These are phyloP conservation scores for Oryzias curvinotus DNA, from an alignment of 2,113 vertebrate genomes.

Conservation along the genomic window DNA sequence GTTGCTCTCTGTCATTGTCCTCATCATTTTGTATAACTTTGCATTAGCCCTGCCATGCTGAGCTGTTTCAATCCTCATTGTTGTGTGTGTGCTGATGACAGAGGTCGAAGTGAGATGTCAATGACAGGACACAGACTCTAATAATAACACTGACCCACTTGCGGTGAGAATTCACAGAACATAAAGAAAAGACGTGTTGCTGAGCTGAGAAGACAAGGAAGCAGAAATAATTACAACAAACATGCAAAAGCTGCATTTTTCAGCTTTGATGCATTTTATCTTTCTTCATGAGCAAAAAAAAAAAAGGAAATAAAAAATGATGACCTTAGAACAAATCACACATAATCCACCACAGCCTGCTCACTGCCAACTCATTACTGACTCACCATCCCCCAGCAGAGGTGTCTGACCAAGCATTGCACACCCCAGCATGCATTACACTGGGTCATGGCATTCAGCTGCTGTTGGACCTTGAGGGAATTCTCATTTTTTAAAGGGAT, in stretches of 20 bases:
- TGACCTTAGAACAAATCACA: slow-evolving; percentile 36
- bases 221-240: background rate
- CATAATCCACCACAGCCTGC: slow-evolving; percentile 47
- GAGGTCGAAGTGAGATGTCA: slow-evolving; percentile 51
- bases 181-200: slow-evolving; percentile 22
- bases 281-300: slow-evolving; percentile 18
- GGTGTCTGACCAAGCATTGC: slow-evolving; percentile 50
- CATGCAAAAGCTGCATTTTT: background rate
- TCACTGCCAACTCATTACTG: slow-evolving; percentile 48
- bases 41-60: background rate
- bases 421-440: slow-evolving; percentile 45
- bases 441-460: slow-evolving; percentile 18
- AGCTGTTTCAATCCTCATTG: background rate
- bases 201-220: slow-evolving; percentile 8
- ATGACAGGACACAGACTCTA: slow-evolving; percentile 52
- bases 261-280: background rate
- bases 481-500: background rate
- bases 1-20: background rate
- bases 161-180: slow-evolving; percentile 40
- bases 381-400: slow-evolving; percentile 53
- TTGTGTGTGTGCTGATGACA: slow-evolving; percentile 23
- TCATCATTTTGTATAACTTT: slow-evolving; percentile 1
- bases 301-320: slow-evolving; percentile 10
- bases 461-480: slow-evolving; percentile 10
- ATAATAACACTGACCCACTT: slow-evolving; percentile 60